Evolutionary conservation across 2,888 invertebrate genomes (phyloP).

Genomic region (Apamea sordens): DNA sequence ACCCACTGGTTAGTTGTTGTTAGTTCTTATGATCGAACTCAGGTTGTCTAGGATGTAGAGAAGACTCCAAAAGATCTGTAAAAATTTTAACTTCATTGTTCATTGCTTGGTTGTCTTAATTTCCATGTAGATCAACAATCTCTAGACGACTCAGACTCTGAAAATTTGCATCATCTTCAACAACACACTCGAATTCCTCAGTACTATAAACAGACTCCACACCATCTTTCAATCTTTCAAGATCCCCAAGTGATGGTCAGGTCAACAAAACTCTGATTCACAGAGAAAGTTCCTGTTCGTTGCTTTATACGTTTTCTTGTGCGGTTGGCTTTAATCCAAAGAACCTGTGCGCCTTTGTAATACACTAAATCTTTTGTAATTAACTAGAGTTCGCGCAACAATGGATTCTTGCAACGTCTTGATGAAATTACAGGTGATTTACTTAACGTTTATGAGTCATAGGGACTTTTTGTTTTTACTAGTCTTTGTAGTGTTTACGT

Average conservation of each 20-base stretch:
- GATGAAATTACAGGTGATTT: slow-evolving; percentile 58
- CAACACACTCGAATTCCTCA: slow-evolving; percentile 3
- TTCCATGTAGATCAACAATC: background rate
- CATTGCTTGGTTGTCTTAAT: background rate
- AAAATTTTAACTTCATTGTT: background rate
- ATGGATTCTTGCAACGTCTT: slow-evolving; percentile 55
- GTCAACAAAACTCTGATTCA: slow-evolving; percentile 51
- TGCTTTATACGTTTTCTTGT: slow-evolving; percentile 39
- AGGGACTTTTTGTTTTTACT: slow-evolving; percentile 32
- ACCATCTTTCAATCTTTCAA: slow-evolving; percentile 17
- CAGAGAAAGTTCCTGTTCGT: slow-evolving; percentile 54
- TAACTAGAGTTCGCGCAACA: slow-evolving; percentile 61
- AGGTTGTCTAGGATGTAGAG: background rate
- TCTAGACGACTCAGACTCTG: background rate
- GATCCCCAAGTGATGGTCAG: slow-evolving; percentile 10
- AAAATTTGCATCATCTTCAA: background rate
- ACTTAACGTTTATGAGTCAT: slow-evolving; percentile 41
- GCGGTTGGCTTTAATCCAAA: slow-evolving; percentile 61
- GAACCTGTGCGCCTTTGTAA: slow-evolving; percentile 56
- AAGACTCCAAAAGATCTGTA: background rate
- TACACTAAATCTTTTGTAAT: slow-evolving; percentile 63
- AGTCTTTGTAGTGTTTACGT: slow-evolving; percentile 18
- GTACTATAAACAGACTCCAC: slow-evolving; percentile 2
- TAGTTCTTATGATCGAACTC: background rate
- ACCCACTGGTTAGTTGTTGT: background rate